Conservation (phyloP, 2,797 vertebrate genomes). For the Chaenodraco wilsoni region DNA sequence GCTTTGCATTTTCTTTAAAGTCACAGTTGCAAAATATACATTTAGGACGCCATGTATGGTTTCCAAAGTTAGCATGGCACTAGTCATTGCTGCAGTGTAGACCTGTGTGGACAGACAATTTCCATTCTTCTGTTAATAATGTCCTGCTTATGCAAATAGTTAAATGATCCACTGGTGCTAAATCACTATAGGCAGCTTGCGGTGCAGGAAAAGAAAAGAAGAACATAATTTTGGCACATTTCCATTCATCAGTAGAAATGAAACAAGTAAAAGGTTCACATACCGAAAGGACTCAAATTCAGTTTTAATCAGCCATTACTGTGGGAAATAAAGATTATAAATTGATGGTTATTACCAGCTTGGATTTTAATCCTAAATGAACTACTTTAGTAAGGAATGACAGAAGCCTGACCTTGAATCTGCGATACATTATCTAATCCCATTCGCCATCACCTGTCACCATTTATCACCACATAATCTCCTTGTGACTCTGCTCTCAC, state of each 20-base stretch:
- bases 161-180: neutral
- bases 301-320: neutral
- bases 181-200: neutral
- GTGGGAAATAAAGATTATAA: neutral
- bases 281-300: neutral
- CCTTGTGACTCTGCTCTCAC: neutral
- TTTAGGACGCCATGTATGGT: too few relatives aligned
- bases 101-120: too few relatives aligned
- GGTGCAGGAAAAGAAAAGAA: neutral
- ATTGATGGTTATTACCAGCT: neutral
- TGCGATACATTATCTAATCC: neutral
- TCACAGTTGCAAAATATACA: too few relatives aligned
- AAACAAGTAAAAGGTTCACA: neutral
- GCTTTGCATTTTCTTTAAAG: too few relatives aligned
- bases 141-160: too few relatives aligned
- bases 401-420: neutral
- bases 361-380: neutral
- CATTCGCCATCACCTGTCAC: neutral
- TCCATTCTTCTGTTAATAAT: too few relatives aligned
- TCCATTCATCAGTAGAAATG: neutral
- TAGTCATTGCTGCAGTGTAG: too few relatives aligned
- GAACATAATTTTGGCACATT: neutral
- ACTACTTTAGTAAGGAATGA: neutral
- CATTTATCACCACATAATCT: neutral
- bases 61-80: too few relatives aligned